phyloP scores from a whole-genome alignment of 2,888 invertebrate genomes.

The Nomada fucata region DNA sequence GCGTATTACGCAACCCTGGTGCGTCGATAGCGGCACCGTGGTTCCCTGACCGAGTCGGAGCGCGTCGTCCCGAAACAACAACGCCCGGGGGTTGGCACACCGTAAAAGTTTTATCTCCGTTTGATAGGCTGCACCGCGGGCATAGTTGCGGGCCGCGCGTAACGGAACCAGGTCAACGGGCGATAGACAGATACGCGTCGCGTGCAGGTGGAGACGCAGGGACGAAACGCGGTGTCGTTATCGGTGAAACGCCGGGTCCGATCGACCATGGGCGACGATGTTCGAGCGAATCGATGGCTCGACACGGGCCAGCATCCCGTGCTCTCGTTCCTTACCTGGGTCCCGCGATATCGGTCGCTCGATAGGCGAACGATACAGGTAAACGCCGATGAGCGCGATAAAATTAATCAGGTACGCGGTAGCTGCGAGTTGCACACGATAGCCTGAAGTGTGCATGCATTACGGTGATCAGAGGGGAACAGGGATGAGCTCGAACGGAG shows the following conservation, averaged over 20 bases:
- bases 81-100: conserved; percentile 16
- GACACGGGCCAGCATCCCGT: background rate
- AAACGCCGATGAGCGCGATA: conserved; percentile 46
- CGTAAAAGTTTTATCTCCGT: conserved; percentile 57
- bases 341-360: conserved; percentile 35
- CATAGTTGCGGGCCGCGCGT: conserved; percentile 51
- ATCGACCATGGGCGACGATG: conserved; percentile 52
- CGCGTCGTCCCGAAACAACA: conserved; percentile 16
- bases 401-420: conserved; percentile 55
- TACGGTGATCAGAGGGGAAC: conserved; percentile 2
- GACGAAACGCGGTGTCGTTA: conserved; percentile 55
- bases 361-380: conserved; percentile 23
- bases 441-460: conserved; percentile 5
- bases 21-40: conserved; percentile 47
- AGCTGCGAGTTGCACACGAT: conserved; percentile 34
- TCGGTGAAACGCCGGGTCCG: conserved; percentile 65
- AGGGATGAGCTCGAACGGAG: conserved; percentile 25
- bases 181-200: conserved; percentile 37
- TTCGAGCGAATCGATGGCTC: conserved; percentile 42
- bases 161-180: conserved; percentile 65
- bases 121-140: conserved; percentile 44
- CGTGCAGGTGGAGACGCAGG: conserved; percentile 60
- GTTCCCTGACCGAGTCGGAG: conserved; percentile 13
- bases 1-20: conserved; percentile 37
- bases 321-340: background rate